phyloP scores from a whole-genome alignment of 2,797 vertebrate species.

The Poeciliopsis turneri region DNA sequence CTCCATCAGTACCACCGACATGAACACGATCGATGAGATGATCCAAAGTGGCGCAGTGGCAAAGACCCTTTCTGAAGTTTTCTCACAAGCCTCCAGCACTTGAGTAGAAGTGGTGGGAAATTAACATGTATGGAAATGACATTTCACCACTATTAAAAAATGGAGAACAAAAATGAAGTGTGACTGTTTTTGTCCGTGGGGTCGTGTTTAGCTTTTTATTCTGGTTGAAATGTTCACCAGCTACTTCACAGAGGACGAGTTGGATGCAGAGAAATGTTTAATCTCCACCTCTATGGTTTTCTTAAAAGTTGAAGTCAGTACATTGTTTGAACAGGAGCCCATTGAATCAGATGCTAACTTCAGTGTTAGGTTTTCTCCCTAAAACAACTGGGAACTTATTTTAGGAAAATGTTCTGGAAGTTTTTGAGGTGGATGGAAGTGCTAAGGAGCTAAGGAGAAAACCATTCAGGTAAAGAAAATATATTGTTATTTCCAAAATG shows the following conservation, averaged over 20 bases:
- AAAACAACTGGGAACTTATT: too few relatives aligned
- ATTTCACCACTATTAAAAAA: not conserved
- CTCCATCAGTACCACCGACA: fast-evolving
- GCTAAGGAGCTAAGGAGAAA: too few relatives aligned
- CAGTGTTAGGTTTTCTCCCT: not conserved
- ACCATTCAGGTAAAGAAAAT: too few relatives aligned
- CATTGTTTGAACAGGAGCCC: not conserved
- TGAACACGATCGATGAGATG: not conserved
- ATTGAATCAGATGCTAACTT: not conserved
- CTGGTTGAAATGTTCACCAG: not conserved
- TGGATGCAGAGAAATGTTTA: not conserved
- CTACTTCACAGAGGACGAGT: not conserved
- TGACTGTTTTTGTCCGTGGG: not conserved
- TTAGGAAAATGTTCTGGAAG: too few relatives aligned
- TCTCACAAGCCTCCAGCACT: fast-evolving
- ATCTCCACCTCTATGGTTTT: not conserved
- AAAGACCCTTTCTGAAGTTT: fast-evolving
- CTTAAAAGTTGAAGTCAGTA: too few relatives aligned
- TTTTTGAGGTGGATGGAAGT: too few relatives aligned
- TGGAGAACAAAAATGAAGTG: not conserved
- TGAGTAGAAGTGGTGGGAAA: fast-evolving
- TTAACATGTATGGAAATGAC: not conserved
- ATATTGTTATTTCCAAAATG: too few relatives aligned
- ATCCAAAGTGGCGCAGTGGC: not conserved
- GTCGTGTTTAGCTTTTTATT: not conserved